These are phyloP conservation scores for Anas platyrhynchos DNA, from an alignment of 2,113 vertebrate genomes.

Conservation along the genomic window DNA sequence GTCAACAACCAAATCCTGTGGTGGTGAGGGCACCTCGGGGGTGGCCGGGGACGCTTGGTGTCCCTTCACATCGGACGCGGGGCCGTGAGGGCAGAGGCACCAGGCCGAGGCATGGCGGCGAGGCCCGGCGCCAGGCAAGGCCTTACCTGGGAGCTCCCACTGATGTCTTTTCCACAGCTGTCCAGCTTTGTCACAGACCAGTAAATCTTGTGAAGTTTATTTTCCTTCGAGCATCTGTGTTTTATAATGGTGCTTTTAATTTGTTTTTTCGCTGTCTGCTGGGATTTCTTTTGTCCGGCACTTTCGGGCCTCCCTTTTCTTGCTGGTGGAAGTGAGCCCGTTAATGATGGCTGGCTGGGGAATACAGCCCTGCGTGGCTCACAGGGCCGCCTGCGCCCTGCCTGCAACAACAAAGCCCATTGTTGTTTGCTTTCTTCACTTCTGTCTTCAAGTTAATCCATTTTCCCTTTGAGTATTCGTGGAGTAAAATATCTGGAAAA, in stretches of 20 bases:
- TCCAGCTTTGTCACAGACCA: constrained; percentile 85
- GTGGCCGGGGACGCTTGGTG: constrained; percentile 62
- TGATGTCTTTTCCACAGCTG: constrained; percentile 94
- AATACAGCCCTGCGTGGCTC: constrained; percentile 73
- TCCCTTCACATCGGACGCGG: no score
- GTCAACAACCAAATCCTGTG: not conserved
- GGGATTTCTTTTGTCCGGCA: constrained; percentile 89
- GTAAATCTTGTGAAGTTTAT: constrained; percentile 95
- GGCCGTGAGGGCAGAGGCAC: not conserved
- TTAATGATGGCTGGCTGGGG: constrained; percentile 87
- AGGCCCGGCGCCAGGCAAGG: constrained; percentile 11
- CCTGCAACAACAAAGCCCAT: constrained; percentile 72
- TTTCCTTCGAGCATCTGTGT: constrained; percentile 98
- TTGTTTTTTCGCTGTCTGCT: constrained; percentile 93
- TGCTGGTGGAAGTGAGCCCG: constrained; percentile 84
- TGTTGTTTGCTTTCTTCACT: constrained; percentile 75
- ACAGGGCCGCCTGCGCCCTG: constrained; percentile 70
- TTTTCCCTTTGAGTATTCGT: constrained; percentile 68
- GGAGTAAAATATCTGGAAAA: constrained; percentile 74
- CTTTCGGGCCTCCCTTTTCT: constrained; percentile 80
- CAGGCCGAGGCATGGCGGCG: constrained; percentile 20
- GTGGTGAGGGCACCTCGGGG: constrained; percentile 36
- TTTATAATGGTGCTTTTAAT: constrained; percentile 97
- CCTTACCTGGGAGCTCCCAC: constrained; percentile 81
- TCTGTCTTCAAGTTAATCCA: constrained; percentile 74